Evolutionary conservation across 2,888 invertebrate genomes (phyloP), one percentile per base, ranked within the genome.

Genomic region (Limnephilus rhombicus): DNA sequence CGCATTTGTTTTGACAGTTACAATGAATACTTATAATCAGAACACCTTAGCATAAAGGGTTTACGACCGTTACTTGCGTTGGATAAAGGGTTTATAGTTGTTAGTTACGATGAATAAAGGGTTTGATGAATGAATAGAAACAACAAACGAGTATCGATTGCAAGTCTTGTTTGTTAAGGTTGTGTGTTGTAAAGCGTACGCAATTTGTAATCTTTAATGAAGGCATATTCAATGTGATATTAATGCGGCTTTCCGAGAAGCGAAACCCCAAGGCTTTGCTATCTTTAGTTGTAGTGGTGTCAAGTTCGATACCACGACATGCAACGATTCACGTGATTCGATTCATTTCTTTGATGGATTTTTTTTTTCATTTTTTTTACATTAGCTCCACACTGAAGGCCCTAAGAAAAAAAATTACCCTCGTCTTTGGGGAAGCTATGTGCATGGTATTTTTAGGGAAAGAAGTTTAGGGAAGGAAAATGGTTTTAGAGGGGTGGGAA

Each of bases 141-240:
- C 31, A 31, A 83, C 37, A 34, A 83, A 83, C 83, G 83, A 83
- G 37, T 83, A 31, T 31, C 31, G 83, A 83, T 34, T 83, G 37
- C 83, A 37, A 9, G 34, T 83, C 83, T 83, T 83, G 83, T 83
- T 83, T 83, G 83, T 37, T 83, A 37, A 83, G 83, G 34, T 31
- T 37, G 37, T 83, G 24, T 83, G 83, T 83, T 83, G 34, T 83
- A 83, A 83, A 34, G 83, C 34, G 83, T 83, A 83, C 15, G 34
- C 83, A 37, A 83, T 83, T 83, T 83, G 83, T 83, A 83, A 83
- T 37, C 31, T 83, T 83, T 83, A 83, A 83, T 83, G 83, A 37
- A 83, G 37, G 53, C 83, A 37, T 83, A 34, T 83, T 83, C 83
- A 31, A 83, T 83, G 83, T 9, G 34, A 83, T 34, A 83, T 83